Base-by-base conservation (phyloP, 30 jellyfish, hydroid and myxozoan genomes). In the Pseudorhiza aurosa region DNA sequence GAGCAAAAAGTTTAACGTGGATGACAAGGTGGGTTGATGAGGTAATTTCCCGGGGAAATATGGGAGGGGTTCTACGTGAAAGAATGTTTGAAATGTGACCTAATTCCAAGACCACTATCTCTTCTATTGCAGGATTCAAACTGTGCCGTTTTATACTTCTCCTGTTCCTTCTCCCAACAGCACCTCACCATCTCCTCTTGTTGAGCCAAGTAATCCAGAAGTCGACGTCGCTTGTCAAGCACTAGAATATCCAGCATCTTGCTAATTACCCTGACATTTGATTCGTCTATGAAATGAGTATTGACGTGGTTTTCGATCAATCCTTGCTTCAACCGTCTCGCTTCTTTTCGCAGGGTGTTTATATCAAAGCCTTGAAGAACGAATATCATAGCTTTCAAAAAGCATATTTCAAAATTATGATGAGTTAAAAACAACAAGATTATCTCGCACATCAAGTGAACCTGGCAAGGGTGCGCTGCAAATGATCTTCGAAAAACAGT, bases 101-200 rank as follows among this genome's bases (percentile, higher is more conserved):
- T 72, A 39, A 68, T 87, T 26, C 99, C 99, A 9, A 94, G 81
- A 15, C 99, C 99, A 82, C 99, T 94, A 36, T 94, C 99, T 68
- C 97, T 31, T 57, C 90, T 58, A 25, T 78, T 78, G 32, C 15
- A 14, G 0, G 75, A 44, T n/a, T 78, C 90, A 21, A 47, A 42
- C 50, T 57, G 68, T 27, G 68, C 29, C 45, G 45, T 75, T 33
- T 78, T 78, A 21, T 78, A 63, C 36, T 46, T 62, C 29, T 78
- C 90, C 55, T 62, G 25, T 46, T 63, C 90, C 39, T 68, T 28
- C 8, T 62, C 95, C 99, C 99, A 94, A 37, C 68, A 32, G 85
- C 97, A 94, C 45, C 76, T 81, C 15, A 87, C 96, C 79, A 83
- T 53, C 64, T 94, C 99, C 58, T 94, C 99, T 55, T 94, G 97